phyloP scores from a whole-genome alignment of 2,797 vertebrate genomes.

The Calcarius lapponicus region DNA sequence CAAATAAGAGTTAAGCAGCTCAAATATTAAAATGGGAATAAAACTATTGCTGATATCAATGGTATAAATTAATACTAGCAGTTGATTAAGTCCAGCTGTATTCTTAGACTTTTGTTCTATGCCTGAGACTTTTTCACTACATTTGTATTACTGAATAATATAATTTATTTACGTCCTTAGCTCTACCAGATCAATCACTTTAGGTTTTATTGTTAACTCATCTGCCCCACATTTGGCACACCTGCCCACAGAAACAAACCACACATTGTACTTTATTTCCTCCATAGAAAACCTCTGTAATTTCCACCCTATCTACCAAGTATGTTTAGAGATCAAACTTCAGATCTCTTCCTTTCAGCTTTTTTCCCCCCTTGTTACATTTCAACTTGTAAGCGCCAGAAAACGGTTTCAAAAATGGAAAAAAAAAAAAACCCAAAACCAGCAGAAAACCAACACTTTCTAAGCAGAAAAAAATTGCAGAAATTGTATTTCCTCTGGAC shows the following conservation, averaged over 20 bases:
- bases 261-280: not conserved
- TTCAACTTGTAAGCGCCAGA: not conserved
- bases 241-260: not conserved
- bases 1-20: not conserved
- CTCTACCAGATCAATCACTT: not conserved
- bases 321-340: conserved; percentile 16
- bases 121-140: not conserved
- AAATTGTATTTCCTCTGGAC: not conserved
- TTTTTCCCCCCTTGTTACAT: not conserved
- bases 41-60: not conserved
- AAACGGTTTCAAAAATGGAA: not conserved
- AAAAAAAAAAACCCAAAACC: not conserved
- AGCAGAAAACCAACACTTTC: not conserved
- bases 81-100: not conserved
- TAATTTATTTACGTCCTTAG: not conserved
- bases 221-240: not conserved
- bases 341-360: not conserved
- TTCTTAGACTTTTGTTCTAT: not conserved
- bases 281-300: not conserved
- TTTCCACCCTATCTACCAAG: not conserved
- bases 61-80: not conserved
- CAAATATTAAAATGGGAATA: not conserved
- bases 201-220: not conserved
- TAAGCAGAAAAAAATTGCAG: not conserved
- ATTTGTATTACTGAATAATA: not conserved